These are phyloP conservation scores for Pseudachorutes palmiensis DNA, from an alignment of 1,140 invertebrate species.

Conservation along the genomic window DNA sequence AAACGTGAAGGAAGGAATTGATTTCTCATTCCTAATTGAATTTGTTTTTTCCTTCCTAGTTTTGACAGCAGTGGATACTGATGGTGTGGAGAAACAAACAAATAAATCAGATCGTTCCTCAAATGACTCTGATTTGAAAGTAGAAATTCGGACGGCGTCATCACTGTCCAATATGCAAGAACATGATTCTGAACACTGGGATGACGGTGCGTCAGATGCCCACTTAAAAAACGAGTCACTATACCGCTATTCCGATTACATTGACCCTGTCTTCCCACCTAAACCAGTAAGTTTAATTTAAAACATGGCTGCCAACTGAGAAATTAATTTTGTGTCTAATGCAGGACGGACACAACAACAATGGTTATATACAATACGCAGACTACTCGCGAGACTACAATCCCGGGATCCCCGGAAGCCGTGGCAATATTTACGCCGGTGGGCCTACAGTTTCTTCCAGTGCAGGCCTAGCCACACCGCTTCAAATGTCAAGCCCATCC, in stretches of 20 bases:
- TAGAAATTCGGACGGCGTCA: slow-evolving; percentile 73
- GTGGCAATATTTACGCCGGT: slow-evolving; percentile 40
- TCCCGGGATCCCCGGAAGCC: slow-evolving; percentile 45
- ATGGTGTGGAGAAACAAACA: slow-evolving; percentile 65
- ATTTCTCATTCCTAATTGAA: not conserved
- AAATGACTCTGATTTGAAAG: slow-evolving; percentile 74
- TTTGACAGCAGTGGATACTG: slow-evolving; percentile 43
- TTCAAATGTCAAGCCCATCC: slow-evolving; percentile 45
- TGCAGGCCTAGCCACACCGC: not conserved
- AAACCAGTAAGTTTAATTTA: slow-evolving; percentile 46
- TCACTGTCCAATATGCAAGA: slow-evolving; percentile 64
- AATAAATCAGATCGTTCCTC: slow-evolving; percentile 76
- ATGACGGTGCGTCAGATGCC: slow-evolving; percentile 42
- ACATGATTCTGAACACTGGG: slow-evolving; percentile 48
- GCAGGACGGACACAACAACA: slow-evolving; percentile 70
- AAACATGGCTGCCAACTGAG: not conserved
- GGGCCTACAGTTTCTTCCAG: slow-evolving; percentile 47
- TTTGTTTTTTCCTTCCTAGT: slow-evolving; percentile 17
- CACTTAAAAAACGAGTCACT: slow-evolving; percentile 45
- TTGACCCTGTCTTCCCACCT: slow-evolving; percentile 68
- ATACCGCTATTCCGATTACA: slow-evolving; percentile 80
- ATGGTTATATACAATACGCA: slow-evolving; percentile 80
- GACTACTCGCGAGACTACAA: slow-evolving; percentile 78
- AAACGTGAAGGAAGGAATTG: slow-evolving; percentile 1
- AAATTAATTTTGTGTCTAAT: not conserved